Conservation (phyloP, 2,888 invertebrate species). For the Temnothorax rugatulus region DNA sequence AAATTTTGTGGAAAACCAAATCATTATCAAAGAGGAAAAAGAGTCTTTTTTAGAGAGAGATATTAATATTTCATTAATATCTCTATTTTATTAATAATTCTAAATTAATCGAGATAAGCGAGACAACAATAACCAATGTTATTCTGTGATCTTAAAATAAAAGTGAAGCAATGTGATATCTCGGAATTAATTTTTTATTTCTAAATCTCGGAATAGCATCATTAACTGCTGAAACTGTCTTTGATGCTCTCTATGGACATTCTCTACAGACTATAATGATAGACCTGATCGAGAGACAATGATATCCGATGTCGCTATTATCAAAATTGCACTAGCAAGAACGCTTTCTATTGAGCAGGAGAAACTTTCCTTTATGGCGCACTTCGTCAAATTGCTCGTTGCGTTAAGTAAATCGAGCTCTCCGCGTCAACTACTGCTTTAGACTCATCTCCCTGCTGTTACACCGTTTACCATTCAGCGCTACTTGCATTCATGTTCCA, state of each 20-base stretch:
- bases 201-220: neutral
- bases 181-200: neutral
- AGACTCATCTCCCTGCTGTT: conserved; percentile 35
- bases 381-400: conserved; percentile 53
- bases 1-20: neutral
- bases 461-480: conserved; percentile 47
- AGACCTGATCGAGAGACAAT: conserved; percentile 28
- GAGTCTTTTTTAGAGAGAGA: neutral
- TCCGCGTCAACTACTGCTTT: conserved; percentile 49
- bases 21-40: neutral
- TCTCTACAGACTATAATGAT: neutral
- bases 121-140: neutral
- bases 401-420: conserved; percentile 46
- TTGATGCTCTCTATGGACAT: neutral
- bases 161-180: neutral
- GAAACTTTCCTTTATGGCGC: conserved; percentile 45
- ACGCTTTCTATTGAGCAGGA: conserved; percentile 23
- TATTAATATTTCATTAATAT: neutral
- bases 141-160: neutral
- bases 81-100: neutral
- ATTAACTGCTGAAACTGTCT: neutral
- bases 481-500: conserved; percentile 42
- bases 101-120: neutral
- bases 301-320: conserved; percentile 52
- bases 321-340: conserved; percentile 38